Conservation (phyloP, 2,113 vertebrate species). For the Pionites leucogaster region DNA sequence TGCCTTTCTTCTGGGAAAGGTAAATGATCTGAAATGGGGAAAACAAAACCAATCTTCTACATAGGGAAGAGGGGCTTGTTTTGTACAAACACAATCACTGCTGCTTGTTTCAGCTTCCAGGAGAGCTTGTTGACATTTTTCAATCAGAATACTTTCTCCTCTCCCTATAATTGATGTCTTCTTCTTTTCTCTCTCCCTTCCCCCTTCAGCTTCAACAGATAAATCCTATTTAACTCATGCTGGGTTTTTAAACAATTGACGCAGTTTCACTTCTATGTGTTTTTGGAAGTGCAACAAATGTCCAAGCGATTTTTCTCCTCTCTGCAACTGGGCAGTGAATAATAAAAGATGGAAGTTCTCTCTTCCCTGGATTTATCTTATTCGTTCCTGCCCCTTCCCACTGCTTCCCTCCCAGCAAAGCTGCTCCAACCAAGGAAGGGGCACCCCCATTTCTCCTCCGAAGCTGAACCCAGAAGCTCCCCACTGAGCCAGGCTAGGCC, state of each 20-base stretch:
- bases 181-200: neutral
- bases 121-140: slow-evolving; percentile 37
- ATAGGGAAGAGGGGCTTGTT: neutral
- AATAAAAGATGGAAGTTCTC: neutral
- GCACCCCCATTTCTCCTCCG: neutral
- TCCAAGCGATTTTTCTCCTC: neutral
- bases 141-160: slow-evolving; percentile 18
- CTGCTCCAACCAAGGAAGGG: neutral
- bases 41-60: neutral
- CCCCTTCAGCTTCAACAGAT: neutral
- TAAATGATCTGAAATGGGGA: neutral
- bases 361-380: neutral
- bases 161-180: neutral
- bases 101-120: slow-evolving; percentile 2
- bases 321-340: neutral
- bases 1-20: neutral
- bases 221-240: neutral
- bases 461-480: neutral
- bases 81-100: neutral
- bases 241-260: neutral
- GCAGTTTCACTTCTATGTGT: neutral
- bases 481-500: neutral
- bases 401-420: neutral
- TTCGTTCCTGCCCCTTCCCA: neutral
- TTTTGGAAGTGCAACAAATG: neutral